phyloP scores from a whole-genome alignment of 2,113 vertebrate species.

The Eclectus roratus region DNA sequence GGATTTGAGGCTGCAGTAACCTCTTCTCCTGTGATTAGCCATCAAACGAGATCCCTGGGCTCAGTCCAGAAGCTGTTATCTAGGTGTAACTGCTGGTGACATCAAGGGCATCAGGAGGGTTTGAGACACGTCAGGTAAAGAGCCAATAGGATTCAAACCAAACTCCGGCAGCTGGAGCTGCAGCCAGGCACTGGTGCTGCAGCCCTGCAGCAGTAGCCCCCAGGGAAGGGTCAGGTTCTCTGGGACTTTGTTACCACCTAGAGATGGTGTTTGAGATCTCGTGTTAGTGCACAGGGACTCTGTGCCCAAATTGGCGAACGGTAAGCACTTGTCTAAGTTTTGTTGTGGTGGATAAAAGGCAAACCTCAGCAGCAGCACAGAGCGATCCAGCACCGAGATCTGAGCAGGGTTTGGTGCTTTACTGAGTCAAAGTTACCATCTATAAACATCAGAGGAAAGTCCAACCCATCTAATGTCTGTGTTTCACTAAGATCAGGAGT shows the following conservation, averaged over 20 bases:
- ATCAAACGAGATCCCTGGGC: not conserved
- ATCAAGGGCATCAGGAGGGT: not conserved
- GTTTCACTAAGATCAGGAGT: not conserved
- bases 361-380: not conserved
- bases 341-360: not conserved
- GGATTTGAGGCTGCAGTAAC: not conserved
- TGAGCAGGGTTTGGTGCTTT: not conserved
- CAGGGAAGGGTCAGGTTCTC: not conserved
- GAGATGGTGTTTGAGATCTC: not conserved
- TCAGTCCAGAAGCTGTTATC: not conserved
- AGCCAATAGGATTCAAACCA: not conserved
- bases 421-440: not conserved
- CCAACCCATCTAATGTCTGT: not conserved
- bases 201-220: not conserved
- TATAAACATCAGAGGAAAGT: not conserved
- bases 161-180: not conserved
- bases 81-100: not conserved
- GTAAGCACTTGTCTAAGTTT: not conserved
- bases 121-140: not conserved
- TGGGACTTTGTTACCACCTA: fast-evolving
- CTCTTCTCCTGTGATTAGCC: not conserved
- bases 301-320: not conserved
- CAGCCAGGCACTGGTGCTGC: not conserved
- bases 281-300: not conserved
- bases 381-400: not conserved